Conservation (phyloP, 2,113 vertebrate species). For the Accipiter cooperii region DNA sequence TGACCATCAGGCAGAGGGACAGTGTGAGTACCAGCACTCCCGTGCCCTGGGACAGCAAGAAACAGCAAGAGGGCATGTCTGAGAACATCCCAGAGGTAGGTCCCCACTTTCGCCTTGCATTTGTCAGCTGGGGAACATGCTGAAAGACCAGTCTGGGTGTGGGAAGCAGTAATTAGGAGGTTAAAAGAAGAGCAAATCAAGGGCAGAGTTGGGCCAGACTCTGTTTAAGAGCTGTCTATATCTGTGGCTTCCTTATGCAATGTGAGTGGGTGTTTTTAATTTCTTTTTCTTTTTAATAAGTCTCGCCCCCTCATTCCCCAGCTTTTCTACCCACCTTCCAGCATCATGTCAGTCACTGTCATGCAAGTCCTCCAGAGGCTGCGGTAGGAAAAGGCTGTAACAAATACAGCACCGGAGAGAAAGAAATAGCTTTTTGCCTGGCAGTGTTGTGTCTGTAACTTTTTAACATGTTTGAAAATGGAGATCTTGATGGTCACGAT, state of each 20-base stretch:
- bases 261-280: constrained; percentile 34
- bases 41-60: constrained; percentile 41
- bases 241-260: constrained; percentile 26
- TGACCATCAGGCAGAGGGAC: constrained; percentile 83
- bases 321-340: neutral
- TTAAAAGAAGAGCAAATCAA: constrained; percentile 8
- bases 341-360: constrained; percentile 43
- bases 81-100: constrained; percentile 72
- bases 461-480: neutral
- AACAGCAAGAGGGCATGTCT: constrained; percentile 46
- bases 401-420: neutral
- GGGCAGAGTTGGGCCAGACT: constrained; percentile 17
- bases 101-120: neutral
- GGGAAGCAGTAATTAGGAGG: neutral
- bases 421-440: neutral
- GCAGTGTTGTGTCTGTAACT: neutral
- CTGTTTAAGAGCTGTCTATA: constrained; percentile 40
- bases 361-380: neutral
- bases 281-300: constrained; percentile 13
- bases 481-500: neutral
- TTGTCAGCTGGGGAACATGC: neutral
- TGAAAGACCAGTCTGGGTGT: neutral
- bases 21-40: constrained; percentile 68
- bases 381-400: neutral
- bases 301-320: constrained; percentile 42